These are phyloP conservation scores for Zele albiditarsus DNA, from an alignment of 2,888 invertebrate species.

Conservation along the genomic window DNA sequence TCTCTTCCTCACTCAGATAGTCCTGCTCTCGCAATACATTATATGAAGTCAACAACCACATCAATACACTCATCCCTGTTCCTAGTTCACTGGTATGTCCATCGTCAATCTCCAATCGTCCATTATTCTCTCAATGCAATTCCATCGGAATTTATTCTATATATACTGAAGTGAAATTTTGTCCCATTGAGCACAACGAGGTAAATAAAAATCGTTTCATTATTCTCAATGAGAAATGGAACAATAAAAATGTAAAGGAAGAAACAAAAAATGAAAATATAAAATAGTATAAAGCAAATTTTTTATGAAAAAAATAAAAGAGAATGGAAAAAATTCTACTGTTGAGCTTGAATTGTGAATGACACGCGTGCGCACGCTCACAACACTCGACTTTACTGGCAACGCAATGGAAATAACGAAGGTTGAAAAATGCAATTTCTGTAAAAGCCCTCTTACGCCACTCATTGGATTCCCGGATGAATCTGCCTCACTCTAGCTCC, in stretches of 20 bases:
- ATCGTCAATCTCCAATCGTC: constrained; percentile 3
- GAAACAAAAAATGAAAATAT: neutral
- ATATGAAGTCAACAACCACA: neutral
- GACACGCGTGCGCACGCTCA: neutral
- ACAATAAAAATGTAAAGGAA: neutral
- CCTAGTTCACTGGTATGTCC: neutral
- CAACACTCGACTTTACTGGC: neutral
- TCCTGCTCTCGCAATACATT: neutral
- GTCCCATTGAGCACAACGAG: neutral
- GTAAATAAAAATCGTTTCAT: neutral
- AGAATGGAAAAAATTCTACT: neutral
- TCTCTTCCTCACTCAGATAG: neutral
- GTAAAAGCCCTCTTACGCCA: constrained; percentile 39
- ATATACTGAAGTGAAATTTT: neutral
- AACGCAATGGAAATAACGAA: constrained; percentile 40
- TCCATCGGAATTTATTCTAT: neutral
- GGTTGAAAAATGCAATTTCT: constrained; percentile 44
- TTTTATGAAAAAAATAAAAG: neutral
- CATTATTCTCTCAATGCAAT: neutral
- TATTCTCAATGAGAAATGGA: neutral
- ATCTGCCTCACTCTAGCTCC: neutral
- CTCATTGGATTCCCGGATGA: constrained; percentile 30
- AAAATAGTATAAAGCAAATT: neutral
- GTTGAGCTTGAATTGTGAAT: neutral
- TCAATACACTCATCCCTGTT: neutral